Conservation (phyloP, 2,888 invertebrate species). For the Epiblema foenella region DNA sequence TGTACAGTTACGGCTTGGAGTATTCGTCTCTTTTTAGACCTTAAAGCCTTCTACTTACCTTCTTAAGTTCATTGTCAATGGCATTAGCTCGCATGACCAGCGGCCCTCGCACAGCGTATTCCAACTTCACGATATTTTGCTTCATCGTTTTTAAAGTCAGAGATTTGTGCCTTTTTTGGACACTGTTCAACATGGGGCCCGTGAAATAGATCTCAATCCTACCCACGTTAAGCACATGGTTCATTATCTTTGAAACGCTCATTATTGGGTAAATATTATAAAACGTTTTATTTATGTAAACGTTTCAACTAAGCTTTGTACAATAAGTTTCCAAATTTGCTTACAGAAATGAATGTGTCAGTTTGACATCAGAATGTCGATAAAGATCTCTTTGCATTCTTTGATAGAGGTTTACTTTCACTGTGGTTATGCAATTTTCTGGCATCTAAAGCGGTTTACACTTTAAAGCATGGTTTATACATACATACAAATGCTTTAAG, state of each 20-base stretch:
- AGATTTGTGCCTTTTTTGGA: neutral
- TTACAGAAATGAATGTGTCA: neutral
- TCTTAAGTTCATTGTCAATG: neutral
- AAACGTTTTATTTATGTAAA: no score
- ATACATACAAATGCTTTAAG: no score
- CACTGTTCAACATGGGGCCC: neutral
- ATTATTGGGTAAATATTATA: neutral
- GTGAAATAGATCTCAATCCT: neutral
- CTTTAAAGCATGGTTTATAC: no score
- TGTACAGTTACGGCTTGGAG: no score
- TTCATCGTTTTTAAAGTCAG: neutral
- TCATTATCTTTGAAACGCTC: neutral
- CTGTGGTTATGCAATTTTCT: neutral
- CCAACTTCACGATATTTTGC: conserved; percentile 12
- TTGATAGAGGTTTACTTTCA: neutral
- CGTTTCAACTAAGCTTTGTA: neutral
- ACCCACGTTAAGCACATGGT: neutral
- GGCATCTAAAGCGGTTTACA: neutral
- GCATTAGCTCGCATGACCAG: neutral
- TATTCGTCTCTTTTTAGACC: no score
- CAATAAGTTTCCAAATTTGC: neutral
- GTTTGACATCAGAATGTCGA: neutral
- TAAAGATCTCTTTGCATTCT: no score
- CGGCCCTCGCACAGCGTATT: conserved; percentile 13
- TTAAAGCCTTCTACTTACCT: neutral